Conservation (phyloP, 2,888 invertebrate genomes). For the Mechanitis mazaeus region DNA sequence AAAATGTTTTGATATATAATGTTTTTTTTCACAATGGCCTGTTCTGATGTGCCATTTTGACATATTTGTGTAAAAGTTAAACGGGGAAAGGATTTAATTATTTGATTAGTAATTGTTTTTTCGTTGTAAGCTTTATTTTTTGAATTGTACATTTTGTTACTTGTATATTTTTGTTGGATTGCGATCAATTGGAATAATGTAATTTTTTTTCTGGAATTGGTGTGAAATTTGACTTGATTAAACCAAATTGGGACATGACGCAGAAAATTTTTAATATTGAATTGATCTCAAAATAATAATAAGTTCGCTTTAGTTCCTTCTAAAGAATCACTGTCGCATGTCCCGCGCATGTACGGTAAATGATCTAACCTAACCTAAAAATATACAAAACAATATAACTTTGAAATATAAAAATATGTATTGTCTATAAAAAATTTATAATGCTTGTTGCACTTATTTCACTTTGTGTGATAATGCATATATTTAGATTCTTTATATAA, state of each 20-base stretch:
- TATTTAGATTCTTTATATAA: too few species aligned
- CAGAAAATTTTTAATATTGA: constrained; percentile 43
- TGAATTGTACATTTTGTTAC: constrained; percentile 23
- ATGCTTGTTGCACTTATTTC: too few species aligned
- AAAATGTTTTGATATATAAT: constrained; percentile 1
- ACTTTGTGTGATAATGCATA: too few species aligned
- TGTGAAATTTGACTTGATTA: constrained; percentile 16
- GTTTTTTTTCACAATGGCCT: constrained; percentile 7
- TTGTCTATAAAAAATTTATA: too few species aligned
- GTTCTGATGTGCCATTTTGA: constrained; percentile 21
- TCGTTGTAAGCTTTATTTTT: constrained; percentile 25
- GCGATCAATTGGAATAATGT: constrained; percentile 4
- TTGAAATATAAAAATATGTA: too few species aligned
- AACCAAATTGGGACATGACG: constrained; percentile 47
- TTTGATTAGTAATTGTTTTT: constrained; percentile 22
- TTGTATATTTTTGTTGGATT: constrained; percentile 22
- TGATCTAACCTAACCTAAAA: constrained; percentile 11
- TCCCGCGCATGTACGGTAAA: constrained; percentile 40
- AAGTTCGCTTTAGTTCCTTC: constrained; percentile 63
- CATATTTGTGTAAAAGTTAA: constrained; percentile 10
- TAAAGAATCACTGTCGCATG: constrained; percentile 45
- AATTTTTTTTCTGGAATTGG: background rate
- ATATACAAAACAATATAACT: background rate
- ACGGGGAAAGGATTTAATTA: constrained; percentile 9
- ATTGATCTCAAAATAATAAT: constrained; percentile 62